Evolutionary conservation across 2,113 vertebrate genomes (phyloP).

Genomic region (Pteronura brasiliensis): DNA sequence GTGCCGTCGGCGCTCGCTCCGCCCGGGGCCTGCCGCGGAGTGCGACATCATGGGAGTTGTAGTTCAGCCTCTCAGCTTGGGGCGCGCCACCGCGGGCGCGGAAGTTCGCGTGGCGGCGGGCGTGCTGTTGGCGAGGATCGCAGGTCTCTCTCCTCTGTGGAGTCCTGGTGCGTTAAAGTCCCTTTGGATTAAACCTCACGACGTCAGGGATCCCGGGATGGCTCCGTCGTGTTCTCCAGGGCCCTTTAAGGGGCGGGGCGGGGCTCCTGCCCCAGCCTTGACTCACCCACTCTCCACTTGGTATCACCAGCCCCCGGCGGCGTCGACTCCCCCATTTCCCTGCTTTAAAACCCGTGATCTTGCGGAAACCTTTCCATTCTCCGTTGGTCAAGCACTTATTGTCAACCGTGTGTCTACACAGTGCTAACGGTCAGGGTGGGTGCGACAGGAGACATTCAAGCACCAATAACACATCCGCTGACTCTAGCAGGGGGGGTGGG

Average conservation of each 20-base stretch:
- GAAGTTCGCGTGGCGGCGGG: rapidly evolving
- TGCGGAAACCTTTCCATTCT: neutral
- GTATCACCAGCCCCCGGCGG: neutral
- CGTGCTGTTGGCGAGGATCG: neutral
- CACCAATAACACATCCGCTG: neutral
- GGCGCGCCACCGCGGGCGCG: neutral
- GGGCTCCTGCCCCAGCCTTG: neutral
- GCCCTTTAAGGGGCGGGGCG: constrained; percentile 59
- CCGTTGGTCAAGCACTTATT: neutral
- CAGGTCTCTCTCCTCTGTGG: neutral
- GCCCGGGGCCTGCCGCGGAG: neutral
- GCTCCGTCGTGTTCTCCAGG: neutral
- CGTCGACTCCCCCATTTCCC: neutral
- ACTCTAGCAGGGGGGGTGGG: neutral
- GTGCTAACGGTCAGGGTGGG: neutral
- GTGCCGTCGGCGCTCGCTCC: neutral
- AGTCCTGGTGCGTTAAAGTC: neutral
- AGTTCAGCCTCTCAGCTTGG: constrained; percentile 51
- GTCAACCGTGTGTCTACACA: neutral
- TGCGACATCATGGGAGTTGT: constrained; percentile 75
- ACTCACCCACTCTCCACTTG: neutral
- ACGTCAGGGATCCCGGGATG: neutral
- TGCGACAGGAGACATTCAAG: neutral
- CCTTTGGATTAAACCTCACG: neutral
- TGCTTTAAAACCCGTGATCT: neutral